Base-by-base conservation (phyloP, 2,113 vertebrate genomes). In the Leucopsar rothschildi region DNA sequence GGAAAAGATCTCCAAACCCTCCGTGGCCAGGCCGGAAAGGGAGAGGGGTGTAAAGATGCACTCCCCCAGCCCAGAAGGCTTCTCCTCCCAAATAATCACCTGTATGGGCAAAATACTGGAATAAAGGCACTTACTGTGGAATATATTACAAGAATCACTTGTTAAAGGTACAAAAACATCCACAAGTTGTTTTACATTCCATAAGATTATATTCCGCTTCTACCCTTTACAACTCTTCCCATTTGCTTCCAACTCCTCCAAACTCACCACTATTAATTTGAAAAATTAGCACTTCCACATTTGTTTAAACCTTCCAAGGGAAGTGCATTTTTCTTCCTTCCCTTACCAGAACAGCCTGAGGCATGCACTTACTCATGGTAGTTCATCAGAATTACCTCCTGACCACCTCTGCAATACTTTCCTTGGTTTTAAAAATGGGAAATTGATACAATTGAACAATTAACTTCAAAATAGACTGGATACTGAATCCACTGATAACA, bases 61-160 rank as follows among this genome's bases (percentile, higher is more conserved):
- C 78, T 9, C 99, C 99, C 0, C 99, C 98, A 0, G 99, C 99
- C 99, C 99, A 99, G 95, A 99, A 99, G 0, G 99, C 98, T 80
- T 99, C 99, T 55, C 99, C 99, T 25, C 99, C 99, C 82, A 99
- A 96, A 92, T 99, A 99, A 97, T 99, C 99, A 71, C 99, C 99
- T 99, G 66, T 9, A 91, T 2, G 14, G 27, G 29, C 60, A 77
- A 85, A 90, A 53, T 4, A 23, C 53, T 42, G 44, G 35, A 75
- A 86, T 40, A 61, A 77, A 73, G 83, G 15, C n/a, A 77, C 71
- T 81, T 52, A 76, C 22, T 50, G 20, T 10, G 57, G 16, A 47
- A 76, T 40, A 56, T 3, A 52, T 15, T 24, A 12, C 21, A 86
- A 71, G 45, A 82, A 70, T 4, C 75, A 50, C 11, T 49, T 66